phyloP scores from a whole-genome alignment of 2,113 vertebrate species.

The Dermatemys mawii region DNA sequence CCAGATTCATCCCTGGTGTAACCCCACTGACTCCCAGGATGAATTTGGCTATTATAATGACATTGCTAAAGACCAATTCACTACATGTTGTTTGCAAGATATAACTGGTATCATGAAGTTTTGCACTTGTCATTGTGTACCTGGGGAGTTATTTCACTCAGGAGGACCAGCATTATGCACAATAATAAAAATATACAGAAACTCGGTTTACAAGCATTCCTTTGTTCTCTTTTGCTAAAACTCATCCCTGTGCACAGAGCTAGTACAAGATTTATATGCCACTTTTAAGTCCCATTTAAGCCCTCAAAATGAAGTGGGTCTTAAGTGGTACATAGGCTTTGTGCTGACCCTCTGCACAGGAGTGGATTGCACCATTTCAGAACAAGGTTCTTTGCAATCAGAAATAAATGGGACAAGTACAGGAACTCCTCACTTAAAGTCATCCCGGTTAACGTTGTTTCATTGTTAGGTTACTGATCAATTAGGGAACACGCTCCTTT shows the following conservation, averaged over 20 bases:
- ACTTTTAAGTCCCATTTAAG: neutral
- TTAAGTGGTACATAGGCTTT: neutral
- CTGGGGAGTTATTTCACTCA: neutral
- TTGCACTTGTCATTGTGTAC: neutral
- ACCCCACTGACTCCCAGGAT: neutral
- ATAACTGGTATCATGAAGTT: neutral
- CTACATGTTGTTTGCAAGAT: neutral
- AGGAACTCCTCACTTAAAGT: too few relatives aligned
- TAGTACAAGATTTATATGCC: neutral
- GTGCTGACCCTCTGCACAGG: neutral
- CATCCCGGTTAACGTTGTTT: too few relatives aligned
- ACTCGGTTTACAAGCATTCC: neutral
- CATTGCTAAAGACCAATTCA: neutral
- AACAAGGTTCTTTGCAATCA: neutral
- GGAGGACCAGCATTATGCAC: neutral
- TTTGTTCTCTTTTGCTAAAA: neutral
- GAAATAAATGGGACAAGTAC: too few relatives aligned
- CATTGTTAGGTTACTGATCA: too few relatives aligned
- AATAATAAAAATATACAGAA: neutral
- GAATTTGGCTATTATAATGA: neutral
- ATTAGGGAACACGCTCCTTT: too few relatives aligned
- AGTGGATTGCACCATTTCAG: neutral
- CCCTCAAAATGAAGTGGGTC: neutral
- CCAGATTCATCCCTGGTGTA: neutral
- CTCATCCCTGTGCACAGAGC: neutral